Conservation (phyloP, 2,797 vertebrate genomes). For the Sebastes taczanowskii region DNA sequence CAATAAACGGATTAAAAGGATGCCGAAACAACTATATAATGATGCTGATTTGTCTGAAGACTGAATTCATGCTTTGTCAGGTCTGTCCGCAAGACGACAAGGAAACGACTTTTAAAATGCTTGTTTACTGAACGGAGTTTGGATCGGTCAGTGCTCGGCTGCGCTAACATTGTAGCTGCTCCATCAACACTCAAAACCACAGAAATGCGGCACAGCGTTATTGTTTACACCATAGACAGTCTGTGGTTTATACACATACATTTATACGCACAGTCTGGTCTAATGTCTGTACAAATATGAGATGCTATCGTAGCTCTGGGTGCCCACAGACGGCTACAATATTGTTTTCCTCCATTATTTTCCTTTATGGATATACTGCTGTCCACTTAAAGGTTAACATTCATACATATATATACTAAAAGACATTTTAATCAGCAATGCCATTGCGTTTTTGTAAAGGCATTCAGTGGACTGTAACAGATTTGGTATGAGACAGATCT, state of each 20-base stretch:
- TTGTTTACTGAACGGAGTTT: neutral
- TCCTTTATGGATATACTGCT: neutral
- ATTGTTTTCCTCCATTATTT: too few species aligned
- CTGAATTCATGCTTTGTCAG: too few species aligned
- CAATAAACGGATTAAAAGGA: too few species aligned
- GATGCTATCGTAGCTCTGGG: too few species aligned
- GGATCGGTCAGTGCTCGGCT: neutral
- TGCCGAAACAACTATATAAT: too few species aligned
- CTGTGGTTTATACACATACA: neutral
- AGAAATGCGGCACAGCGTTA: neutral
- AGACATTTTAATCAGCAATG: constrained; percentile 2
- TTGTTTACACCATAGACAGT: neutral
- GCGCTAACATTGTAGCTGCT: neutral
- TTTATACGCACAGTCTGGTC: too few species aligned
- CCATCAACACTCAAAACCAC: neutral
- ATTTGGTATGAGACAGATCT: constrained; percentile 62
- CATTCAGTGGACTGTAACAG: constrained; percentile 49
- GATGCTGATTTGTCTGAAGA: too few species aligned
- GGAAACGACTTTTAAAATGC: neutral
- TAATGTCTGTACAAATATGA: too few species aligned
- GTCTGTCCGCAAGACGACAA: neutral
- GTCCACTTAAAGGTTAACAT: neutral
- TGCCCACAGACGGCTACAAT: too few species aligned
- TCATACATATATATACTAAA: neutral
- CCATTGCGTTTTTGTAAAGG: constrained; percentile 34